Evolutionary conservation across 2,888 invertebrate genomes (phyloP).

Genomic region (Leptothorax acervorum): DNA sequence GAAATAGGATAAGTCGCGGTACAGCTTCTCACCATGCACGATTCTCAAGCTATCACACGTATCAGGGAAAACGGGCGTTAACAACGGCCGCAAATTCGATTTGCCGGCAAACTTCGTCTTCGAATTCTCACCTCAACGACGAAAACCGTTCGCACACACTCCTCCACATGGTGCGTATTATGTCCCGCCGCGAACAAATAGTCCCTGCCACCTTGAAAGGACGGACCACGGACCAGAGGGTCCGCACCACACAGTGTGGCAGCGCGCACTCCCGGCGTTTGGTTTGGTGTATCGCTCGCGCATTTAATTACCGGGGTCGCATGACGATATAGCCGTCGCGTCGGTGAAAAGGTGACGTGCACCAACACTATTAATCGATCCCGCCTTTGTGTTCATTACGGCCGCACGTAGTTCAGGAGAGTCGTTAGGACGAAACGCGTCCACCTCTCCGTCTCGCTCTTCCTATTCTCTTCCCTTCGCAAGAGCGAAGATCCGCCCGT

Average conservation of each 20-base stretch:
- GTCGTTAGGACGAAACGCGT: conserved; percentile 2
- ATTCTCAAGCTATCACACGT: neutral
- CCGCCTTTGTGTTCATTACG: conserved; percentile 34
- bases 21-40: neutral
- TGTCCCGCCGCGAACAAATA: conserved; percentile 32
- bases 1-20: neutral
- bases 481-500: neutral
- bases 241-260: neutral
- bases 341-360: conserved; percentile 28
- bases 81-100: conserved; percentile 47
- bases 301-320: conserved; percentile 59
- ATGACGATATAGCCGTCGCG: conserved; percentile 24
- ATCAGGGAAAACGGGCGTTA: neutral
- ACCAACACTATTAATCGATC: conserved; percentile 27
- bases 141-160: neutral
- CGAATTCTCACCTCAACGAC: conserved; percentile 54
- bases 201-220: conserved; percentile 25
- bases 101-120: conserved; percentile 38
- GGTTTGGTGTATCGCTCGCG: conserved; percentile 37
- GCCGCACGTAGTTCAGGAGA: neutral
- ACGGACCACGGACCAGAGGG: neutral
- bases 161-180: conserved; percentile 7
- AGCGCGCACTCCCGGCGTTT: neutral
- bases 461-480: neutral
- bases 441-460: neutral